Evolutionary conservation across 2,797 vertebrate species (phyloP).

Genomic region (Myotis daubentonii): DNA sequence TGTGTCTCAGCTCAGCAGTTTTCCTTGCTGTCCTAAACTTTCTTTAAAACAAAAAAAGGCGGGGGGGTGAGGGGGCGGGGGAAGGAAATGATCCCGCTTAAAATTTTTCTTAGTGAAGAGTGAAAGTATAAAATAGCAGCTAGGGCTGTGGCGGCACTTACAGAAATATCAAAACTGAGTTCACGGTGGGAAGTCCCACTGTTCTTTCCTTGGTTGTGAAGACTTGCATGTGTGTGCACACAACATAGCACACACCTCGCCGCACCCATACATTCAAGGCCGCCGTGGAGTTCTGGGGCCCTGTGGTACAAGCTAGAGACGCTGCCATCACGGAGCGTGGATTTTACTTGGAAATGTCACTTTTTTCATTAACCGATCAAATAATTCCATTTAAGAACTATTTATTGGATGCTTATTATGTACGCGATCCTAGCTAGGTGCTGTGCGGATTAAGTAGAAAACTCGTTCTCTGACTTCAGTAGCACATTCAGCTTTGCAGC

Average conservation of each 20-base stretch:
- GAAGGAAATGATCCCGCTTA: constrained; percentile 54
- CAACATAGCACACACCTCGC: neutral
- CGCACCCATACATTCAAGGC: fast-evolving
- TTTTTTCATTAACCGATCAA: neutral
- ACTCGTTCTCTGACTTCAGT: neutral
- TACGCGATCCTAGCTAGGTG: neutral
- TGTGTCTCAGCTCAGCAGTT: constrained; percentile 58
- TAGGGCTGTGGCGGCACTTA: neutral
- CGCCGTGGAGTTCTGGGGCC: neutral
- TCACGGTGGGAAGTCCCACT: neutral
- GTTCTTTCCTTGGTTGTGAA: neutral
- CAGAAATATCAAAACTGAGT: neutral
- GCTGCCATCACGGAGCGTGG: neutral
- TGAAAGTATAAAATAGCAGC: constrained; percentile 42
- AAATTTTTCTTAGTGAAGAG: neutral
- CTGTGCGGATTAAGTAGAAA: neutral
- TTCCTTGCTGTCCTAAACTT: constrained; percentile 48
- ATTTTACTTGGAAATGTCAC: constrained; percentile 21
- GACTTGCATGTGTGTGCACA: fast-evolving
- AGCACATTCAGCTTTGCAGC: neutral
- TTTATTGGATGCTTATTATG: neutral
- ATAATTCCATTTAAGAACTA: neutral
- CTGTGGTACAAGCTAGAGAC: neutral
- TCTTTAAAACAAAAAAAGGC: constrained; percentile 16
- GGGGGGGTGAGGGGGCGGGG: neutral